A percentile compares a stretch with the other conserved stretches of the same genome.
phyloP scores from a whole-genome alignment of 2,113 vertebrate genomes.

The Micromys minutus region DNA sequence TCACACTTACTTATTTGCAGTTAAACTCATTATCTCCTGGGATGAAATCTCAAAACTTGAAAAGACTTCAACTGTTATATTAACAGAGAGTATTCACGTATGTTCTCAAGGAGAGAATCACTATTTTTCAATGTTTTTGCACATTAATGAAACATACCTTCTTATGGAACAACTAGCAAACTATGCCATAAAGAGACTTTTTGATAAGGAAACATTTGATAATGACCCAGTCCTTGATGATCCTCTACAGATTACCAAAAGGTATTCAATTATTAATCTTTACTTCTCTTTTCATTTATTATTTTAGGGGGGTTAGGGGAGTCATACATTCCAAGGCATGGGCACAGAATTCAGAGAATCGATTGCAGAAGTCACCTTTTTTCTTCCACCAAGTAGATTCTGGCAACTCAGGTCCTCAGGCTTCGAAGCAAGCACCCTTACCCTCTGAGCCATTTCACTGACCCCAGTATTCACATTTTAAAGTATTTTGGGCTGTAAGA shows the following conservation, averaged over 20 bases:
- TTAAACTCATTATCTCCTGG: constrained; percentile 97
- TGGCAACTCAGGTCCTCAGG: neutral
- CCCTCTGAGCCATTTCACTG: no score
- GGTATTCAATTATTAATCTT: constrained; percentile 84
- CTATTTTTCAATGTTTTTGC: constrained; percentile 98
- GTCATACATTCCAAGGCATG: neutral
- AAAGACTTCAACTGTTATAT: constrained; percentile 94
- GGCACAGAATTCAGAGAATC: no score
- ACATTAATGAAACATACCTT: constrained; percentile 95
- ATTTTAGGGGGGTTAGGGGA: neutral
- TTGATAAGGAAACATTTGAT: constrained; percentile 97
- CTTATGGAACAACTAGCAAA: constrained; percentile 98
- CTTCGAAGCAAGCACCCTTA: neutral
- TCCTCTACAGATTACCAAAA: constrained; percentile 95
- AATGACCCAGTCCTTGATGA: constrained; percentile 91
- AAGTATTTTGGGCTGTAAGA: constrained; percentile 49
- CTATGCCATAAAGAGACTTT: constrained; percentile 95
- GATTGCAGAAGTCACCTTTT: neutral
- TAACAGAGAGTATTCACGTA: constrained; percentile 96
- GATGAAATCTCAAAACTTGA: constrained; percentile 95
- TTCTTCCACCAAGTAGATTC: neutral
- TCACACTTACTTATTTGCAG: constrained; percentile 85
- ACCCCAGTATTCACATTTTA: neutral
- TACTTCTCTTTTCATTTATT: neutral
- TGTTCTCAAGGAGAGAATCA: constrained; percentile 92